Evolutionary conservation across 1,140 invertebrate genomes (phyloP), one percentile per base, ranked within the genome.

Genomic region (Drosophila teissieri): DNA sequence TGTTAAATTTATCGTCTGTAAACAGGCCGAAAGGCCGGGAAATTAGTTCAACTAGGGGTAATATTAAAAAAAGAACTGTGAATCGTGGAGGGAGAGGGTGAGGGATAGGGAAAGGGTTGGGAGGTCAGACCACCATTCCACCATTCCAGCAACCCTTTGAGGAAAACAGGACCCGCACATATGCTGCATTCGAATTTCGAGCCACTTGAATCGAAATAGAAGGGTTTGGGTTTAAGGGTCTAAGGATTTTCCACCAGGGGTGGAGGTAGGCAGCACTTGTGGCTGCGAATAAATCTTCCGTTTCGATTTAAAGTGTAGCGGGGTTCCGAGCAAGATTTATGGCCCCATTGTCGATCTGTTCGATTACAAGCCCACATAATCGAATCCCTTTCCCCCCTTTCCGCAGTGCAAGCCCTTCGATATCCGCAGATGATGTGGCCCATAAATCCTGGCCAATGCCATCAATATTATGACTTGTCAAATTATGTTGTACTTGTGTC

Each of bases 381-480:
- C 84, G 80, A 67, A 76, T 75, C 61, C 73, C 70, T 17, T 17
- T 19, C n/a, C 42, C 48, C 27, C 73, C 70, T 17, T 17, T 19
- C n/a, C 42, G 39, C 27, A 6, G 11, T 10, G n/a, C 48, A 14
- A 51, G 31, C 55, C 36, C 31, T 45, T 46, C 56, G 37, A 61
- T 40, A 48, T 61, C 57, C 36, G 27, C 84, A 88, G 70, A 88
- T 89, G 84, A 76, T 76, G 73, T 77, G 62, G 73, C 34, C 62
- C 80, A 88, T 88, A 88, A 88, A 88, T 88, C 84, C 76, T 89
- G 46, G 63, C 44, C 46, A 40, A 75, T 61, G 64, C 62, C 80
- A 90, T 88, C 84, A 88, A 88, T 88, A 88, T 88, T 88, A 89
- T 88, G 84, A 88, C 84, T 84, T 88, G 84, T 88, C 84, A 88